These are phyloP conservation scores for Passerculus sandwichensis DNA, from an alignment of 2,797 vertebrate species.

Conservation along the genomic window DNA sequence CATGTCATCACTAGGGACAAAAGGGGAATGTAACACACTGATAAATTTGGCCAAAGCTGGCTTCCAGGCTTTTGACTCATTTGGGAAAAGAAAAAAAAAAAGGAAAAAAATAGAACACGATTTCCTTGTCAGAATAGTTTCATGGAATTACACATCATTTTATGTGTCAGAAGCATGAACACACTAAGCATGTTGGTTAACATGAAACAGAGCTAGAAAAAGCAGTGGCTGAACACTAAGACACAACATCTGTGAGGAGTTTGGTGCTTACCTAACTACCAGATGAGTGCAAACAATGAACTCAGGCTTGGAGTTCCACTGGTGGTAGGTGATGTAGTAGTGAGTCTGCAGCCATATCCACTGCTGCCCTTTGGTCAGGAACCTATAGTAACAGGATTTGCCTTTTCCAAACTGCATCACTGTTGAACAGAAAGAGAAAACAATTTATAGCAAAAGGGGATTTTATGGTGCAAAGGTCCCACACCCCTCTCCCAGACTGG, in stretches of 20 bases:
- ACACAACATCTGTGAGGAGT: no score
- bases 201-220: no score
- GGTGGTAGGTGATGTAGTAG: slow-evolving; percentile 91
- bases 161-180: no score
- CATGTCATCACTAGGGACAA: neutral
- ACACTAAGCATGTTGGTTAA: no score
- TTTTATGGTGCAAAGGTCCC: neutral
- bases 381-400: slow-evolving; percentile 91
- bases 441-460: neutral
- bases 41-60: neutral
- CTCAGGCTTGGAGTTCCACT: slow-evolving; percentile 94
- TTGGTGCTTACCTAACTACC: slow-evolving; percentile 81
- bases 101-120: neutral
- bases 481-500: neutral
- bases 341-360: slow-evolving; percentile 92
- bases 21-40: neutral
- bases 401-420: slow-evolving; percentile 93
- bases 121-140: neutral
- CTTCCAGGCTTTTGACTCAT: neutral
- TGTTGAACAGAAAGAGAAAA: slow-evolving; percentile 41
- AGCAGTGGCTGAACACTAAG: no score
- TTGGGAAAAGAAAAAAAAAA: neutral
- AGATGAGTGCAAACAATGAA: slow-evolving; percentile 90
- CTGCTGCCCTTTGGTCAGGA: slow-evolving; percentile 91
- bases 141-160: neutral